Conservation (phyloP, 2,888 invertebrate species). For the Aleiodes alternator region DNA sequence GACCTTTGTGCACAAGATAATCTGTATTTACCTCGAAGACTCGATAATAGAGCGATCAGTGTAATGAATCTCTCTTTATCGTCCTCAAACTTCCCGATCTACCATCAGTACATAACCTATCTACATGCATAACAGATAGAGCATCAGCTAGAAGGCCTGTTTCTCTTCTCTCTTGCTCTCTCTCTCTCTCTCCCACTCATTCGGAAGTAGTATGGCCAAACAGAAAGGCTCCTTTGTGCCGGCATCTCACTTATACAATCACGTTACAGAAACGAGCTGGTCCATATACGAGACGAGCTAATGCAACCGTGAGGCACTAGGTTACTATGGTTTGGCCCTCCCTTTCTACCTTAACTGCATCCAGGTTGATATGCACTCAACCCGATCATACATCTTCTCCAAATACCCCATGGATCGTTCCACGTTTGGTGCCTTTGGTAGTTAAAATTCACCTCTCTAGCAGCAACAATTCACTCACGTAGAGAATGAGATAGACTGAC, state of each 20-base stretch:
- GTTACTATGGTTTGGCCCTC: no score
- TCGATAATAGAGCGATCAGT: conserved; percentile 67
- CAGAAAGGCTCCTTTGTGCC: conserved; percentile 25
- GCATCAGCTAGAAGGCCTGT: not conserved
- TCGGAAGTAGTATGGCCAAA: not conserved
- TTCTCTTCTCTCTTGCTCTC: not conserved
- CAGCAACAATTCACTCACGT: conserved; percentile 7
- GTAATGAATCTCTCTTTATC: conserved; percentile 69
- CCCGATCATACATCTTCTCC: conserved; percentile 59
- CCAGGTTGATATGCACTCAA: conserved; percentile 44
- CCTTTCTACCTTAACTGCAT: conserved; percentile 55
- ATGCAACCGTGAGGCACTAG: conserved; percentile 14
- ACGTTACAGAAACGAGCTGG: conserved; percentile 18
- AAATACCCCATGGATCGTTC: conserved; percentile 55
- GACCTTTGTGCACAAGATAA: not conserved
- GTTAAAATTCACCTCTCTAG: conserved; percentile 54
- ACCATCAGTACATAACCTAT: conserved; percentile 55
- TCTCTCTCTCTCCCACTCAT: not conserved
- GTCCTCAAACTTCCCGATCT: conserved; percentile 59
- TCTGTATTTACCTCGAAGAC: conserved; percentile 38
- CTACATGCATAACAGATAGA: conserved; percentile 5
- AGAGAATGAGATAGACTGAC: not conserved
- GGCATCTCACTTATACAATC: conserved; percentile 23
- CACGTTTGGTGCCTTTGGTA: conserved; percentile 19
- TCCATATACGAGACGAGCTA: conserved; percentile 5